Evolutionary conservation across 1,140 invertebrate genomes (phyloP).

Genomic region (Drosophila guanche): DNA sequence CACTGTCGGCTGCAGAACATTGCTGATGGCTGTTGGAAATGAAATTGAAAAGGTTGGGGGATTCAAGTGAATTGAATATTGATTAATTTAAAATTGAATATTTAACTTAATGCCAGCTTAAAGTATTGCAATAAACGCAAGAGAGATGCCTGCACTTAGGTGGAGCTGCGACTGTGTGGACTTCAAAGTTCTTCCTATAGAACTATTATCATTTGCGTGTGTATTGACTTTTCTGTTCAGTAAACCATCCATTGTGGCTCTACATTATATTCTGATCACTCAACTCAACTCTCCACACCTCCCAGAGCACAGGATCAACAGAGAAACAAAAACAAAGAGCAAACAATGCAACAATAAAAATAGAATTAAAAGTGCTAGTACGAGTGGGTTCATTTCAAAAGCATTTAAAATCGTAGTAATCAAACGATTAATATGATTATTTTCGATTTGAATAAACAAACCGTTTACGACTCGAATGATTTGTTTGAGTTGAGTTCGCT

Average conservation of each 20-base stretch:
- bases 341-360: slow-evolving; percentile 14
- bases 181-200: too few species aligned
- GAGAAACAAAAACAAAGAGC: too few species aligned
- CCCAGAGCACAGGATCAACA: slow-evolving; percentile 35
- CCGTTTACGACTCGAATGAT: slow-evolving; percentile 27
- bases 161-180: too few species aligned
- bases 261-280: slow-evolving; percentile 38
- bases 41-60: too few species aligned
- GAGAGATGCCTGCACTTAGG: too few species aligned
- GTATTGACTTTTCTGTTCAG: too few species aligned
- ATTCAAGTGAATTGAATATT: too few species aligned
- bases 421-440: slow-evolving; percentile 1
- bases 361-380: slow-evolving; percentile 13
- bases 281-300: slow-evolving; percentile 23
- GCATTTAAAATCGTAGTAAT: slow-evolving; percentile 16
- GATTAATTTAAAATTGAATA: too few species aligned
- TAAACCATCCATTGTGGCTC: neutral
- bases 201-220: too few species aligned
- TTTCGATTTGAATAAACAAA: slow-evolving; percentile 18
- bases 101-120: too few species aligned
- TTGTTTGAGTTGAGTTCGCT: slow-evolving; percentile 9
- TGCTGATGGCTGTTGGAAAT: too few species aligned
- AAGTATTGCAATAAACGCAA: too few species aligned
- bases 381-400: slow-evolving; percentile 29
- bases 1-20: neutral